A percentile compares a stretch with the other conserved stretches of the same genome.
These are phyloP conservation scores for Ondatra zibethicus DNA, from an alignment of 2,113 vertebrate species.

Conservation along the genomic window DNA sequence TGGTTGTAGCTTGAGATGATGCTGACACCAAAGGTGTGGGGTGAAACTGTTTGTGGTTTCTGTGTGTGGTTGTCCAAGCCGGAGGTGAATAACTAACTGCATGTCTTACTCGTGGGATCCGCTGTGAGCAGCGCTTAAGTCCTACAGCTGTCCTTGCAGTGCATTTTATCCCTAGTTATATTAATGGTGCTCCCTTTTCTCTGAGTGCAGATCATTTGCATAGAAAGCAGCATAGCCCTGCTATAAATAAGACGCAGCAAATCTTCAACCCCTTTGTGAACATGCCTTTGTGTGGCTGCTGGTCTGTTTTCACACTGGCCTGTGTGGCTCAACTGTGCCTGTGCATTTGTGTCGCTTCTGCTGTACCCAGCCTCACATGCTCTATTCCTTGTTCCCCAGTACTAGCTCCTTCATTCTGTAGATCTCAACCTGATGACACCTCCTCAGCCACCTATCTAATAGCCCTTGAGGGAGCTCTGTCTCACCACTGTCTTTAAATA, in stretches of 20 bases:
- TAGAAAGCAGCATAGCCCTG: background rate
- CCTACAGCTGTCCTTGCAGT: background rate
- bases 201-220: background rate
- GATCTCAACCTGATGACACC: background rate
- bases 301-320: background rate
- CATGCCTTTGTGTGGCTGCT: background rate
- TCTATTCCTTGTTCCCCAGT: too few relatives aligned
- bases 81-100: background rate
- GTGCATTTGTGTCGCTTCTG: too few relatives aligned
- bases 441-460: background rate
- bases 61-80: background rate
- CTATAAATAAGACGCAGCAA: background rate
- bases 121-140: background rate
- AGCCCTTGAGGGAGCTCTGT: background rate
- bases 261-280: background rate
- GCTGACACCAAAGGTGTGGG: fast-evolving
- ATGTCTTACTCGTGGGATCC: fast-evolving
- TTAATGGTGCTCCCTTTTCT: background rate
- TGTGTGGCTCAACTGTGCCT: background rate
- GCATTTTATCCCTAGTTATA: background rate
- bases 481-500: background rate
- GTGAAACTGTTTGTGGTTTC: background rate
- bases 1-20: background rate
- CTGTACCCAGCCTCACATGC: fast-evolving
- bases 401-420: background rate